These are phyloP conservation scores for Lycia hirtaria DNA, from an alignment of 2,888 invertebrate genomes.

Conservation along the genomic window DNA sequence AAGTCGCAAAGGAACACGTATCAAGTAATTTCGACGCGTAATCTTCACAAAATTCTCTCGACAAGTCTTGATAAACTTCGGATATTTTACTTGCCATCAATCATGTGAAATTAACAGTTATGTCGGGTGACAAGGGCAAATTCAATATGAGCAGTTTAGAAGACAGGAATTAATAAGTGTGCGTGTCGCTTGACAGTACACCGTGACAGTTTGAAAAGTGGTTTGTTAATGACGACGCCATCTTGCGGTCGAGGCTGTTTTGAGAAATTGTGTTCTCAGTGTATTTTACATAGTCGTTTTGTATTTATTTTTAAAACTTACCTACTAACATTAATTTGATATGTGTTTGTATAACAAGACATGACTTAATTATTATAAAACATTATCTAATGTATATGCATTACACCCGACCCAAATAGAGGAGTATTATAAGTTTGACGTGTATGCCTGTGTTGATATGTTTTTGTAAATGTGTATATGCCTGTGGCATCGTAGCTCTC, in stretches of 20 bases:
- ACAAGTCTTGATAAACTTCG: conserved; percentile 13
- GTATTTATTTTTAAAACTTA: too few species aligned
- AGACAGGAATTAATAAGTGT: conserved; percentile 18
- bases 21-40: background rate
- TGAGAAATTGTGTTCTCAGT: background rate
- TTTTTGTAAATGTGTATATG: too few species aligned
- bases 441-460: too few species aligned
- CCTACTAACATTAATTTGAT: too few species aligned
- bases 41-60: conserved; percentile 4
- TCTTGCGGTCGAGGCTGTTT: conserved; percentile 12
- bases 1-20: background rate
- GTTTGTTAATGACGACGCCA: conserved; percentile 14
- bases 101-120: conserved; percentile 16
- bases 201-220: conserved; percentile 18
- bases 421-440: too few species aligned
- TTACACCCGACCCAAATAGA: too few species aligned
- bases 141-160: conserved; percentile 10
- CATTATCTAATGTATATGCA: too few species aligned
- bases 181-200: conserved; percentile 11
- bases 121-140: conserved; percentile 13
- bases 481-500: too few species aligned
- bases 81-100: conserved; percentile 12
- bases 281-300: background rate
- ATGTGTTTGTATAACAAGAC: too few species aligned
- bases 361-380: too few species aligned